Evolutionary conservation across 37 sponge, comb jelly and placozoan species (phyloP).

Genomic region (Mnemiopsis leidyi): DNA sequence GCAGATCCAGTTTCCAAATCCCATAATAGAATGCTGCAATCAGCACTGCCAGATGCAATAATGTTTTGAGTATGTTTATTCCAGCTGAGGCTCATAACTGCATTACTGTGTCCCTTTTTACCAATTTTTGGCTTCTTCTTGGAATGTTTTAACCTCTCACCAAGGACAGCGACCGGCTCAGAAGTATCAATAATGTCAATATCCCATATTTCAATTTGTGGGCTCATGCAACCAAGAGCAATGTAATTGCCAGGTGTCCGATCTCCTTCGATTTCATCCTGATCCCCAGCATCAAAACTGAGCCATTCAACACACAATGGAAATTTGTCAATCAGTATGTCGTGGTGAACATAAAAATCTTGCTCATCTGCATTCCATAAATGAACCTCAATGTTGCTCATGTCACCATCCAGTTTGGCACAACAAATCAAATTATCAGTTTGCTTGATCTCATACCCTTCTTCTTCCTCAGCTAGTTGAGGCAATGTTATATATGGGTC

Average conservation of each 20-base stretch:
- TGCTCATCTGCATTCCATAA: conserved; percentile 67
- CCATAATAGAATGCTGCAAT: conserved; percentile 84
- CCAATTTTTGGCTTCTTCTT: conserved; percentile 55
- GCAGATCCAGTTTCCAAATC: conserved; percentile 69
- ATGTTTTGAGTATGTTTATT: conserved; percentile 71
- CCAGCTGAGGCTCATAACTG: conserved; percentile 92
- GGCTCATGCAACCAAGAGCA: conserved; percentile 85
- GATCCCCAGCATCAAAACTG: conserved; percentile 80
- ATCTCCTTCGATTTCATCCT: conserved; percentile 71
- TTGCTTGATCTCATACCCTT: conserved; percentile 72
- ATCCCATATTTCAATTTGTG: conserved; percentile 94
- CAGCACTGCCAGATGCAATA: conserved; percentile 93
- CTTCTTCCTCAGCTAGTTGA: conserved; percentile 73
- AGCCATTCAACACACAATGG: conserved; percentile 91
- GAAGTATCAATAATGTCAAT: conserved; percentile 80
- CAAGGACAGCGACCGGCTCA: conserved; percentile 82
- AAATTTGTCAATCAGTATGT: conserved; percentile 80
- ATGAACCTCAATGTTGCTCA: conserved; percentile 87
- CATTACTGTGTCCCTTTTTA: conserved; percentile 78
- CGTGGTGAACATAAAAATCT: conserved; percentile 75
- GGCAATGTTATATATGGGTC: conserved; percentile 92
- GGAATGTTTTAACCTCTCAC: conserved; percentile 64
- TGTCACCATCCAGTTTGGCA: conserved; percentile 90
- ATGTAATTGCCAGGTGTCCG: conserved; percentile 73
- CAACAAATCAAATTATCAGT: conserved; percentile 83